Evolutionary conservation across 2,797 vertebrate species (phyloP).

Genomic region (Lepus oiostolus): DNA sequence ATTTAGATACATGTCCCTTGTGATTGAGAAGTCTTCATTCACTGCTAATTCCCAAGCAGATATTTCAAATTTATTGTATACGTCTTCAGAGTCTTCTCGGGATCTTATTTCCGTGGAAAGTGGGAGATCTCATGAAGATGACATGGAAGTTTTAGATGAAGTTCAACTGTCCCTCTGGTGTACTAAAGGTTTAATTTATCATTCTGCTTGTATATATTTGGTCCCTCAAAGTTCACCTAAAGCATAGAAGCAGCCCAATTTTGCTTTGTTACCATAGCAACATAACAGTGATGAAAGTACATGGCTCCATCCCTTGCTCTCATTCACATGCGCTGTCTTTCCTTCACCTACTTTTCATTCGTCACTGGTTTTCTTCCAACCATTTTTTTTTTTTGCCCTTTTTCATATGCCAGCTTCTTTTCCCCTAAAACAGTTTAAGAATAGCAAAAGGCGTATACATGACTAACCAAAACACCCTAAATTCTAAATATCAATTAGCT

Average conservation of each 20-base stretch:
- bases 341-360: too few relatives aligned
- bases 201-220: conserved; percentile 4
- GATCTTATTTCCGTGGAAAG: not conserved
- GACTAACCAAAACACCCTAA: not conserved
- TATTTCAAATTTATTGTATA: not conserved
- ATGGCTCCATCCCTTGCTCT: not conserved
- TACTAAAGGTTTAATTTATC: conserved; percentile 43
- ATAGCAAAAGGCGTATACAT: not conserved
- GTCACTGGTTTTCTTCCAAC: not conserved
- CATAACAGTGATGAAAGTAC: conserved; percentile 6
- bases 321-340: not conserved
- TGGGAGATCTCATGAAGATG: not conserved
- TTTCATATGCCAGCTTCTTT: not conserved
- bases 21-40: conserved; percentile 18
- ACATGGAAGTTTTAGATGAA: conserved; percentile 12
- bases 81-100: not conserved
- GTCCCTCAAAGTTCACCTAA: not conserved
- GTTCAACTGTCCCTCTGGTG: not conserved
- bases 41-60: conserved; percentile 21
- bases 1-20: not conserved
- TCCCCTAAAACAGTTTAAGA: not conserved
- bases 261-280: conserved; percentile 72
- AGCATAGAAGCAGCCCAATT: not conserved
- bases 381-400: not conserved
- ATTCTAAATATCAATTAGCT: conserved; percentile 4